phyloP scores from a whole-genome alignment of 2,113 vertebrate species.

The Chaetorhynchus papuensis region DNA sequence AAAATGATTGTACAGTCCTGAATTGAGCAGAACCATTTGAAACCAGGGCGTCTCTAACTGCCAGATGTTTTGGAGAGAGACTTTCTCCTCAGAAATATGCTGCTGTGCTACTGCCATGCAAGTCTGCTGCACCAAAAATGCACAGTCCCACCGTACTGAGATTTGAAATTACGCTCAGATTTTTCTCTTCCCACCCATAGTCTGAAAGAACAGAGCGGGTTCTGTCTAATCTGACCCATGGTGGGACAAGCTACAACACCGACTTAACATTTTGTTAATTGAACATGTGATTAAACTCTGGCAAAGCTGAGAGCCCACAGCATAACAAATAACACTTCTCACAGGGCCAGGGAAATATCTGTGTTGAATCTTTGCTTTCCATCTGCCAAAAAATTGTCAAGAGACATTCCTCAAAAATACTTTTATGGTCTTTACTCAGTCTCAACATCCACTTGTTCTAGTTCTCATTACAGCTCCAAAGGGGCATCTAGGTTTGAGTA shows the following conservation, averaged over 20 bases:
- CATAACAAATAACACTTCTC: background rate
- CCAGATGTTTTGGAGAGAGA: background rate
- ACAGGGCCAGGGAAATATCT: conserved; percentile 6
- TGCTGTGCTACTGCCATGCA: background rate
- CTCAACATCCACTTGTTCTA: conserved; percentile 41
- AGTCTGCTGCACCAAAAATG: background rate
- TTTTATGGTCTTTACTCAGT: conserved; percentile 14
- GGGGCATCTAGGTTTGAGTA: background rate
- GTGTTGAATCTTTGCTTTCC: conserved; percentile 1
- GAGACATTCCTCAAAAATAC: conserved; percentile 51
- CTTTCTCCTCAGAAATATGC: background rate
- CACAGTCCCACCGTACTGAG: background rate
- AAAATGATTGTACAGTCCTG: background rate
- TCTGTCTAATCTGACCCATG: background rate
- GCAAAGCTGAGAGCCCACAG: conserved; percentile 16
- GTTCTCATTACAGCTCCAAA: conserved; percentile 49
- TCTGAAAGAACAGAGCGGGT: background rate
- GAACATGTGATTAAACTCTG: conserved; percentile 26
- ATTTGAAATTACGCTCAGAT: background rate
- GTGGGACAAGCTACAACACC: background rate
- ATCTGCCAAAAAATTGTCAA: conserved; percentile 63
- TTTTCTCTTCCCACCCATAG: background rate
- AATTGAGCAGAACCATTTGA: background rate
- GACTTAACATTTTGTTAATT: background rate
- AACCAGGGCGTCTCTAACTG: background rate